Conservation (phyloP, 2,888 invertebrate genomes). For the Bursaphelenchus okinawaensis region DNA sequence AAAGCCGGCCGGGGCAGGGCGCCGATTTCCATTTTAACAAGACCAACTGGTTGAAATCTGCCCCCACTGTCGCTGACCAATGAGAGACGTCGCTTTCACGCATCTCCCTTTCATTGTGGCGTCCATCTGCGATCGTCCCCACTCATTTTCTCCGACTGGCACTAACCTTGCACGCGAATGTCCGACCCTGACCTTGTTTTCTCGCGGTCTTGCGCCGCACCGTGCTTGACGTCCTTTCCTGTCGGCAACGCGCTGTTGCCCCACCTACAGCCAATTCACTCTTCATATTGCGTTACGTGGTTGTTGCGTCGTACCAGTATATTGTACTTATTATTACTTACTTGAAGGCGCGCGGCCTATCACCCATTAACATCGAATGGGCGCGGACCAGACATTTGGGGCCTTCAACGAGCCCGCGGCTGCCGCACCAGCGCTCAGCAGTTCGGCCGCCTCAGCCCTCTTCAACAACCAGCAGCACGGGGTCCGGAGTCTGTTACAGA, state of each 20-base stretch:
- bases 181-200: conserved; percentile 2
- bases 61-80: not conserved
- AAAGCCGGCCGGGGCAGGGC: not conserved
- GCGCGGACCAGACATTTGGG: not conserved
- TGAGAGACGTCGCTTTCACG: not conserved
- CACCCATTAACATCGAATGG: not conserved
- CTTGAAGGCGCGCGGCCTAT: not conserved
- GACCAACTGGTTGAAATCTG: not conserved
- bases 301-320: not conserved
- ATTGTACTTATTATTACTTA: not conserved
- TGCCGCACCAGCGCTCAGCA: conserved; percentile 12
- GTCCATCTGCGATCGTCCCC: not conserved
- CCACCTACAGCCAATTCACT: not conserved
- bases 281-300: not conserved
- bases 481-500: not conserved
- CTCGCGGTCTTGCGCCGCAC: not conserved
- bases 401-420: conserved; percentile 10
- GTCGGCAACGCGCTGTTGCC: not conserved
- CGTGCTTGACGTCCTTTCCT: not conserved
- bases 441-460: not conserved
- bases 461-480: conserved; percentile 7
- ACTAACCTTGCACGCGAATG: conserved; percentile 1
- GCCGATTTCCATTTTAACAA: not conserved
- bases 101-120: not conserved
- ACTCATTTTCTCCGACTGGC: conserved; percentile 1